These are phyloP conservation scores for Ophiodon elongatus DNA, from an alignment of 2,113 vertebrate genomes.

Conservation along the genomic window DNA sequence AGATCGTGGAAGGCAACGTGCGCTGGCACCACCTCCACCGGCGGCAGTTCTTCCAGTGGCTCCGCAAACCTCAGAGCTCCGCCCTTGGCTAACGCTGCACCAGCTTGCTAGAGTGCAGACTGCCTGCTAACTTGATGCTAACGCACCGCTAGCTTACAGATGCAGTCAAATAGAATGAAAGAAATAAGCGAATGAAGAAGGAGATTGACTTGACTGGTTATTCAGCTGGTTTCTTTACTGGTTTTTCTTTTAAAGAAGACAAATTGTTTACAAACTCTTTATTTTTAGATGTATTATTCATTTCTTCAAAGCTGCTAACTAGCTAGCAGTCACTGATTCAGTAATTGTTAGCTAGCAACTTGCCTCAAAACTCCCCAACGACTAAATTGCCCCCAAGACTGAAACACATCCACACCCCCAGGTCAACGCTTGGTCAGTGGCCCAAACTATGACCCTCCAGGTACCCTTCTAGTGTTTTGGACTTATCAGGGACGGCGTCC, in stretches of 20 bases:
- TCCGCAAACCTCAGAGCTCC: conserved; percentile 88
- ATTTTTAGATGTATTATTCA: conserved; percentile 21
- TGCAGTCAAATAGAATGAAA: conserved; percentile 37
- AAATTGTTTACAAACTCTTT: conserved; percentile 43
- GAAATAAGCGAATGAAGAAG: background rate
- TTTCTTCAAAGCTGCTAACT: background rate
- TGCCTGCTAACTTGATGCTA: conserved; percentile 47
- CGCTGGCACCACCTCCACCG: conserved; percentile 93
- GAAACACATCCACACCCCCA: background rate
- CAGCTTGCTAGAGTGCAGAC: background rate
- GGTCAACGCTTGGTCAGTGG: background rate
- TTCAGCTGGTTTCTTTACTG: conserved; percentile 17
- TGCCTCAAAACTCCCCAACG: background rate
- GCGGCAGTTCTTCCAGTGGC: conserved; percentile 95
- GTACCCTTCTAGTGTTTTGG: no score
- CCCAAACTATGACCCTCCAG: background rate
- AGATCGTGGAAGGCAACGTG: conserved; percentile 96
- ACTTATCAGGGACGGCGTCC: no score
- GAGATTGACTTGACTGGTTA: conserved; percentile 3
- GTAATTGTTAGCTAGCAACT: background rate
- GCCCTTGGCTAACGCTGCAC: conserved; percentile 76
- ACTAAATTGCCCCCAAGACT: background rate
- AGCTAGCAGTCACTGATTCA: background rate
- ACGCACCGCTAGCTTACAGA: conserved; percentile 21
- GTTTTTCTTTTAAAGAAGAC: conserved; percentile 52